Evolutionary conservation across 2,113 vertebrate genomes (phyloP), one percentile per base, ranked within the genome.

Genomic region (Gymnogyps californianus): DNA sequence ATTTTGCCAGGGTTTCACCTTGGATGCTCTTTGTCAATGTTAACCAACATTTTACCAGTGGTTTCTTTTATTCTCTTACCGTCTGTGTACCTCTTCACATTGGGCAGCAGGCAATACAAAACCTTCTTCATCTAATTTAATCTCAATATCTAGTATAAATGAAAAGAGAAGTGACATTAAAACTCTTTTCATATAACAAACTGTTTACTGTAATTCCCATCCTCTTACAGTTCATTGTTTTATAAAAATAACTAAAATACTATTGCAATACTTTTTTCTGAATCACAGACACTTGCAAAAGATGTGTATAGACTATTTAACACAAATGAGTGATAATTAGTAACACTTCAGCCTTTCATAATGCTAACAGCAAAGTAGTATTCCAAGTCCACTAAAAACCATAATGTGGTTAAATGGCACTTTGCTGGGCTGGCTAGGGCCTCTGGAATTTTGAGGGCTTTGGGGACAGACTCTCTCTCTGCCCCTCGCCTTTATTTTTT

Each of bases 101-200:
- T 97, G 94, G 40, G 96, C 94, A 26, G 97, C 98, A 28, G 99
- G 99, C 66, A 99, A 90, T 20, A 99, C 98, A 89, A 98, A 99
- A 86, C 99, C 99, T 38, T 98, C 98, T 97, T 99, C 98, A 70
- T 99, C 98, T 75, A 99, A 96, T 96, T 99, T 99, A 95, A 99
- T 98, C 96, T 99, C 99, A 91, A 99, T 98, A 97, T 99, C 99
- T 99, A 89, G 47, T 65, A 67, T 40, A 91, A 82, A 88, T 81
- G 52, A 87, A 96, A 85, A 83, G 64, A 83, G 47, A 95, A 94
- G 61, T 92, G 55, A 81, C 74, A 91, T 69, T 74, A 59, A 61
- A 89, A 49, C 4, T 62, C 1, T 61, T 81, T 81, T 61, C 22
- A 17, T 79, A 21, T 26, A 90, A 90, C 24, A 75, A 71, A 64